Base-by-base conservation (phyloP, 1,140 invertebrate species). In the Lasioglossum albipes region DNA sequence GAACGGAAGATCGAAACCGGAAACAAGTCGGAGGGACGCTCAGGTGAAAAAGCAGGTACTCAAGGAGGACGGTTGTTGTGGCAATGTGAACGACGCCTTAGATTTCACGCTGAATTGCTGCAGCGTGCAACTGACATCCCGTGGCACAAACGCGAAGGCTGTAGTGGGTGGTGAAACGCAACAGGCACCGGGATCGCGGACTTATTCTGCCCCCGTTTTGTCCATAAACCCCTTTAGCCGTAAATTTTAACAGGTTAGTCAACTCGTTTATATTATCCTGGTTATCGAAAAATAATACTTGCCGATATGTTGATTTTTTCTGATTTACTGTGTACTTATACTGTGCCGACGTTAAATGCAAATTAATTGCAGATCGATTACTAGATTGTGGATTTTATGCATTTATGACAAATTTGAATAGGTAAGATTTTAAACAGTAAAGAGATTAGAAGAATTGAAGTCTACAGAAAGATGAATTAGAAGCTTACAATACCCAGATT, bases 21-120 rank as follows among this genome's bases (percentile, higher is more conserved):
- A 73, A 41, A 67, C 65, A 42, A 65, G 10, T 41, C n/a, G 31
- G 31, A 83, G 42, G 49, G 76, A 75, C 66, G 66, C 22, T 57
- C 70, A 36, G 22, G 61, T 59, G 66, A 79, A 62, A 59, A 82
- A 78, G 62, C 42, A 79, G 70, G 13, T 62, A 18, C 57, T 66
- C n/a, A 76, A 75, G 67, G 81, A 86, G 65, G 84, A 89, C 18
- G 79, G 54, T 10, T 84, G 85, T 66, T 88, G 87, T 75, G 64
- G 82, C 59, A 84, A 86, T 73, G 83, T 88, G 54, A 89, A 89
- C 73, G 86, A 89, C 31, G 87, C 89, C 36, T 88, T 92, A 64
- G 90, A 92, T 80, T 91, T 92, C 72, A 91, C 89, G 31, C 81
- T 92, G 65, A 91, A 91, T 84, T 92, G 91, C 82, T 90, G 78